Conservation (phyloP, 35 echinoderm and acorn worm genomes). For the Ptychodera flava region DNA sequence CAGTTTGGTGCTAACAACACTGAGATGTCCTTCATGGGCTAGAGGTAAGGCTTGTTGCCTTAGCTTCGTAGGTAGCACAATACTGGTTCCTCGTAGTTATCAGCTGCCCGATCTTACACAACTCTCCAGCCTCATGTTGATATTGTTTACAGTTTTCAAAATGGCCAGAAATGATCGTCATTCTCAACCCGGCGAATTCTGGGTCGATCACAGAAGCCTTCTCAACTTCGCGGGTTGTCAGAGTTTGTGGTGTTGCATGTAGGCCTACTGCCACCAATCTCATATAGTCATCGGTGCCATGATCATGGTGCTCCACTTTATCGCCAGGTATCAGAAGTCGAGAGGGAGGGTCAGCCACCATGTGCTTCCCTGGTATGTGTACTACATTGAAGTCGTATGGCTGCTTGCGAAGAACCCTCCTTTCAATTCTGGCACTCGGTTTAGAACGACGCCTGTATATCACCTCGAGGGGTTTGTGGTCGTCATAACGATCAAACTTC, state of each 20-base stretch:
- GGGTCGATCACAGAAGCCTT: too few relatives aligned
- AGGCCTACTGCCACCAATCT: background rate
- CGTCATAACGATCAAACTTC: slow-evolving; percentile 41
- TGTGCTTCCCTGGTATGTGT: background rate
- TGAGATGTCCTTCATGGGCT: too few relatives aligned
- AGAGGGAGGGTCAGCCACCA: background rate
- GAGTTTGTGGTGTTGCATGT: background rate
- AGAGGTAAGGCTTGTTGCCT: too few relatives aligned
- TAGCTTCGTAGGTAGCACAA: too few relatives aligned
- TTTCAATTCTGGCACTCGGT: background rate
- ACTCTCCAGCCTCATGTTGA: too few relatives aligned
- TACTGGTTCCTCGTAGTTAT: too few relatives aligned
- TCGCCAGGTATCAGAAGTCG: background rate
- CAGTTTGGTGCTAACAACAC: too few relatives aligned
- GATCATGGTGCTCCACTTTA: background rate
- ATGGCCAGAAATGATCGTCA: too few relatives aligned
- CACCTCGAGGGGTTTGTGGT: slow-evolving; percentile 28
- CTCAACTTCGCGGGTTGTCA: too few relatives aligned
- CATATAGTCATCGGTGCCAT: background rate
- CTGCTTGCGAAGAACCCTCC: background rate
- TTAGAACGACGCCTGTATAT: background rate
- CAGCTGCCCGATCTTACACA: too few relatives aligned
- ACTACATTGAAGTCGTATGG: background rate
- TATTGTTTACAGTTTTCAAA: too few relatives aligned
- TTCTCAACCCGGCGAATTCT: too few relatives aligned